Percentiles rank a stretch among this genome's conserved stretches.
phyloP scores from a whole-genome alignment of 2,113 vertebrate genomes.

The Megatriorchis doriae region DNA sequence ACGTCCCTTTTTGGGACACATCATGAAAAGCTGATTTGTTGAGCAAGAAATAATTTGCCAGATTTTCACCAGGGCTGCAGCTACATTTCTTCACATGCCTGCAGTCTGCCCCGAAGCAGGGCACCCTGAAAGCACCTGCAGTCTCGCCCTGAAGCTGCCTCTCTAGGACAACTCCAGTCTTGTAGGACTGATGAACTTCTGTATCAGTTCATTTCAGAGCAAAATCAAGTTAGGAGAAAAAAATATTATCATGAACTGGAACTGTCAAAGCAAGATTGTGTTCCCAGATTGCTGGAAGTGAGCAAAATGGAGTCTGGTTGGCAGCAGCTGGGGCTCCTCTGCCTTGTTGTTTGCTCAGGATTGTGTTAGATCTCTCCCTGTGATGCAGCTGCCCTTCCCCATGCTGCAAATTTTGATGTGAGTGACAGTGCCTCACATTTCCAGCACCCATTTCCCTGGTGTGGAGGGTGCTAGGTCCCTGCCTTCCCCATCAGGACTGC shows the following conservation, averaged over 20 bases:
- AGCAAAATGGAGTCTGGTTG: background rate
- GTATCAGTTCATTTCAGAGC: background rate
- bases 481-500: background rate
- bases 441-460: rapidly evolving
- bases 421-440: rapidly evolving
- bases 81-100: background rate
- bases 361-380: background rate
- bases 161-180: rapidly evolving
- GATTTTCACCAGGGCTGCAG: background rate
- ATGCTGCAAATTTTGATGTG: background rate
- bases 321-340: background rate
- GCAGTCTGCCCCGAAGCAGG: background rate
- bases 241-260: background rate
- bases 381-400: background rate
- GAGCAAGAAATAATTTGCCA: background rate
- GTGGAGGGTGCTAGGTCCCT: background rate
- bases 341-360: background rate
- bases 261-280: background rate
- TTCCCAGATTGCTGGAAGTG: background rate
- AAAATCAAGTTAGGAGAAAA: background rate
- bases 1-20: background rate
- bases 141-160: background rate
- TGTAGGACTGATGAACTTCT: background rate
- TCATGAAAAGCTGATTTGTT: background rate
- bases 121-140: background rate